Evolutionary conservation across 92 coral and sea anemone species (phyloP).

Genomic region (Plumapathes pennacea): DNA sequence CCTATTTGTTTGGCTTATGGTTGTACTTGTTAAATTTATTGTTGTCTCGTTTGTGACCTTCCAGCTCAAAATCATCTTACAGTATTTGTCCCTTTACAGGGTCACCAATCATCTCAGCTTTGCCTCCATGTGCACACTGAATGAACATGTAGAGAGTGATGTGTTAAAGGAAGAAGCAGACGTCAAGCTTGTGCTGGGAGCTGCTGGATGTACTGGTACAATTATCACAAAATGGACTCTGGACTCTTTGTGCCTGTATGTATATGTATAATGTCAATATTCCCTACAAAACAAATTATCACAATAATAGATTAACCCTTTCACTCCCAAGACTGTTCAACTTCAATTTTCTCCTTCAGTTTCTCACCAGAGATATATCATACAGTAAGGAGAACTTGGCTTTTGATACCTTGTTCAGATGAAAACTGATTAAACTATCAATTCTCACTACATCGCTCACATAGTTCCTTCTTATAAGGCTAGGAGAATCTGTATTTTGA

Average conservation of each 20-base stretch:
- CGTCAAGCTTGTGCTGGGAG: constrained; percentile 32
- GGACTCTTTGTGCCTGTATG: constrained; percentile 56
- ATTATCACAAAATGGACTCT: constrained; percentile 46
- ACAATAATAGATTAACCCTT: not conserved
- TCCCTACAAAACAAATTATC: not conserved
- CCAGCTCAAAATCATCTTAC: not conserved
- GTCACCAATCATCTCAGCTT: constrained; percentile 4
- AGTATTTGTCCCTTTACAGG: not conserved
- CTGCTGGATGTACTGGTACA: not conserved
- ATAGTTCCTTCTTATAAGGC: too few species aligned
- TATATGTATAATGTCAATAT: not conserved
- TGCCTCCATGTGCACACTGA: constrained; percentile 35
- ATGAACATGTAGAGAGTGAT: not conserved
- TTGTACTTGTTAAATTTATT: not conserved
- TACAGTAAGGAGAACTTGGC: not conserved
- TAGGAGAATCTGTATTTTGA: too few species aligned
- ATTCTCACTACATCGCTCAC: too few species aligned
- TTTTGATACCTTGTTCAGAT: not conserved
- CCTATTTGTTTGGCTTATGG: not conserved
- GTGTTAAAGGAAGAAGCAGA: not conserved
- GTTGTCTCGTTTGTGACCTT: not conserved
- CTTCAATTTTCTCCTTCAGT: not conserved
- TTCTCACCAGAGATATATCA: not conserved
- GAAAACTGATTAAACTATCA: not conserved
- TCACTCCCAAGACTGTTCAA: not conserved